Evolutionary conservation across 2,113 vertebrate genomes (phyloP).

Genomic region (Camelus dromedarius): DNA sequence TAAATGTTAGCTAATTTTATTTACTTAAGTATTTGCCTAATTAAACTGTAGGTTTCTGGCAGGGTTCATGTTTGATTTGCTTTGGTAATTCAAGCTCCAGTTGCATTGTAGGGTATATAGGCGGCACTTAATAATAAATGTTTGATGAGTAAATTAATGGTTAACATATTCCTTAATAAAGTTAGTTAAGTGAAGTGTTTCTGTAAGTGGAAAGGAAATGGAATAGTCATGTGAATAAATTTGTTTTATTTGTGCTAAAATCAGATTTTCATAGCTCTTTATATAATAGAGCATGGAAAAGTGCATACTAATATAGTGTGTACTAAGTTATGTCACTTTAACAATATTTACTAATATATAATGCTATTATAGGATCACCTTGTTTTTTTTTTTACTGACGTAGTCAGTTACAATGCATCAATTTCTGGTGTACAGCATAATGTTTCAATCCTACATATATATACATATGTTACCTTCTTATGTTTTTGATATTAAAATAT

Average conservation of each 20-base stretch:
- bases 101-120: not conserved
- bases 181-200: not conserved
- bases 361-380: not conserved
- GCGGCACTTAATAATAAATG: not conserved
- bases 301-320: not conserved
- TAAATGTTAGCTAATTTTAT: not conserved
- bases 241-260: not conserved
- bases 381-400: no score
- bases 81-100: not conserved
- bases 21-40: not conserved
- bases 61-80: not conserved
- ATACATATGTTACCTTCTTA: not conserved
- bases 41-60: not conserved
- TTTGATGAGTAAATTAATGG: not conserved
- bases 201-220: not conserved
- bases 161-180: constrained; percentile 24
- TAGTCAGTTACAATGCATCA: no score
- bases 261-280: not conserved
- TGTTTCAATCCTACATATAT: no score
- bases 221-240: not conserved
- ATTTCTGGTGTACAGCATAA: no score
- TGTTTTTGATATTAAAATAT: constrained; percentile 2
- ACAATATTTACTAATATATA: not conserved
- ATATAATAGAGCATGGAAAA: not conserved
- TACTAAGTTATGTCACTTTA: not conserved